Evolutionary conservation across 2,888 invertebrate genomes (phyloP).

Genomic region (Cheilosia scutellata): DNA sequence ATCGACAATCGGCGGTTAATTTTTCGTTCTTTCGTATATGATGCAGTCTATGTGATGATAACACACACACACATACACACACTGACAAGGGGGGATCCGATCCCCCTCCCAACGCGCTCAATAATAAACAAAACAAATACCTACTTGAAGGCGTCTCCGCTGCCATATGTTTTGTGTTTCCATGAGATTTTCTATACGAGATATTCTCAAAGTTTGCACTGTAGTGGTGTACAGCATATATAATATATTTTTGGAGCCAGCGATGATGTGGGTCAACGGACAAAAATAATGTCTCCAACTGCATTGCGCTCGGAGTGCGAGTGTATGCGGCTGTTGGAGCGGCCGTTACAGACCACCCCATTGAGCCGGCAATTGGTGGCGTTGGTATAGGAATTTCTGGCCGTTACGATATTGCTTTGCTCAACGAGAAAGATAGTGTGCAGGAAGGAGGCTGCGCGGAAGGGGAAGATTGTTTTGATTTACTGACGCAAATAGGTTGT

Average conservation of each 20-base stretch:
- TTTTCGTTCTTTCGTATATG: conserved; percentile 36
- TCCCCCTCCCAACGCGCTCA: conserved; percentile 26
- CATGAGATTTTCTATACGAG: not conserved
- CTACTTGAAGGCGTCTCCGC: not conserved
- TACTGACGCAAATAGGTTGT: too few relatives aligned
- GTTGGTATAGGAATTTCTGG: conserved; percentile 52
- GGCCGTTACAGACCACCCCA: conserved; percentile 73
- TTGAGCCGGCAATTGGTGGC: conserved; percentile 32
- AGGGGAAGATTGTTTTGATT: too few relatives aligned
- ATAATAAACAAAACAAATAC: not conserved
- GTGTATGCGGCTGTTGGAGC: conserved; percentile 35
- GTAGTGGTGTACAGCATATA: conserved; percentile 12
- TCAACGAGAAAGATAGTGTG: too few relatives aligned
- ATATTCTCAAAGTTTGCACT: conserved; percentile 44
- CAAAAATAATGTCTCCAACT: conserved; percentile 59
- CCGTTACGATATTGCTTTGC: conserved; percentile 45
- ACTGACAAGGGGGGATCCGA: not conserved
- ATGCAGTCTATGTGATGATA: conserved; percentile 54
- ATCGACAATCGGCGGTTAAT: conserved; percentile 61
- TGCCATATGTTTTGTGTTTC: conserved; percentile 25
- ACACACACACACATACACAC: not conserved
- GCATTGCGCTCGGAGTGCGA: conserved; percentile 20
- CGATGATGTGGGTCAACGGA: conserved; percentile 71
- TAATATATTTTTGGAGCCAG: conserved; percentile 62
- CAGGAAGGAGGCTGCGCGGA: too few relatives aligned